Conservation (phyloP, 2,113 vertebrate species). For the Lepus americanus region DNA sequence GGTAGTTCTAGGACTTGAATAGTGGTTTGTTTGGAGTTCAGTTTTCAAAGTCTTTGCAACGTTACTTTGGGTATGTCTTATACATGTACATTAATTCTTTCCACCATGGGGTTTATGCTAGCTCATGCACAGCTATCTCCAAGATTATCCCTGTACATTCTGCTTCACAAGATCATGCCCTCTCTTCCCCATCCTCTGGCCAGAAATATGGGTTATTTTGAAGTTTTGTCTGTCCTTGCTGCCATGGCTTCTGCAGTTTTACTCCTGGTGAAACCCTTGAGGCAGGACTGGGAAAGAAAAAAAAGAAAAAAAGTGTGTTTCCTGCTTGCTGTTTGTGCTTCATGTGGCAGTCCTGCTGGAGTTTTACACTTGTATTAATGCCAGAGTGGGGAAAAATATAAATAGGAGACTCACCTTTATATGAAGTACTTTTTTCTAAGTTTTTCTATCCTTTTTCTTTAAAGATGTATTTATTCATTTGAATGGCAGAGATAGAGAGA, state of each 20-base stretch:
- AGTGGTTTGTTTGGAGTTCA: background rate
- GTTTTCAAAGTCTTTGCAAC: background rate
- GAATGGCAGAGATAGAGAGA: too few species aligned
- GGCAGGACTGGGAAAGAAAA: background rate
- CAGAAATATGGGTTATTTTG: too few species aligned
- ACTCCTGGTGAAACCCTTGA: background rate
- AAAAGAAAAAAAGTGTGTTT: background rate
- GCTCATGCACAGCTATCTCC: background rate
- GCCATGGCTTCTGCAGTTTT: background rate
- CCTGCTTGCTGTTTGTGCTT: background rate
- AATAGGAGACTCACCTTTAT: background rate
- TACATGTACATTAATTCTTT: background rate
- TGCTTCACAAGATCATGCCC: background rate
- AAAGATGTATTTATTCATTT: too few species aligned
- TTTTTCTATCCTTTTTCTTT: background rate
- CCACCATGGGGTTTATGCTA: background rate
- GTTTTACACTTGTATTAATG: background rate
- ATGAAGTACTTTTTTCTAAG: background rate
- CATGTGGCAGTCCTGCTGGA: background rate
- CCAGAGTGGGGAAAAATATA: background rate
- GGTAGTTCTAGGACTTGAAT: constrained; percentile 12
- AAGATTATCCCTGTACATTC: background rate
- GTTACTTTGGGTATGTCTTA: background rate
- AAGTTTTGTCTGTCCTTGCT: background rate
- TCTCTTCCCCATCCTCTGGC: background rate